phyloP scores from a whole-genome alignment of 2,113 vertebrate species.

The Heteronetta atricapilla region DNA sequence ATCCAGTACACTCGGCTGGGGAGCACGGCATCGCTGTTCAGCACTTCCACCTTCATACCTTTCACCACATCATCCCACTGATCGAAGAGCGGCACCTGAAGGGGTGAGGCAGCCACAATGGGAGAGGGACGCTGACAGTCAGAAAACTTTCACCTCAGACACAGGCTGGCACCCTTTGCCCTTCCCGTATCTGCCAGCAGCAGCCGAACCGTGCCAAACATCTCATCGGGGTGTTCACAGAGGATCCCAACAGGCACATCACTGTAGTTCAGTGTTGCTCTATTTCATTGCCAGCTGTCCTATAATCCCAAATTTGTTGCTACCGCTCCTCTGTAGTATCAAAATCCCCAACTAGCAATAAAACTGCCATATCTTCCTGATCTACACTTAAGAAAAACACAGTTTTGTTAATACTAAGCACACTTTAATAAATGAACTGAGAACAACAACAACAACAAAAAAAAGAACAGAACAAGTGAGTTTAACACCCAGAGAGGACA shows the following conservation, averaged over 20 bases:
- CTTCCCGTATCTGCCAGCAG: not conserved
- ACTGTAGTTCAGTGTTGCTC: no score
- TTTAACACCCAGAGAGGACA: not conserved
- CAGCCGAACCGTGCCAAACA: not conserved
- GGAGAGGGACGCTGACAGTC: not conserved
- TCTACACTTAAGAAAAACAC: not conserved
- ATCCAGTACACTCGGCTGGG: constrained; percentile 97
- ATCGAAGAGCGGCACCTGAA: constrained; percentile 87
- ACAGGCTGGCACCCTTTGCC: not conserved
- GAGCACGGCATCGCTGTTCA: constrained; percentile 89
- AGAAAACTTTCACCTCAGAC: not conserved
- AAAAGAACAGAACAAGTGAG: not conserved
- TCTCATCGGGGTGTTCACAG: not conserved
- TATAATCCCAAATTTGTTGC: not conserved
- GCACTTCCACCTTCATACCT: constrained; percentile 93
- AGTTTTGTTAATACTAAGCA: not conserved
- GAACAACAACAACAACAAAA: not conserved
- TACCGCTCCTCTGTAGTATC: not conserved
- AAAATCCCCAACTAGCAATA: not conserved
- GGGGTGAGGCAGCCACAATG: not conserved
- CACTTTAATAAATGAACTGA: not conserved
- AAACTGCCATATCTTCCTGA: not conserved
- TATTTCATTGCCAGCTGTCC: not conserved
- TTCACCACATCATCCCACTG: constrained; percentile 92
- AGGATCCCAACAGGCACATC: not conserved